Evolutionary conservation across 2,888 invertebrate species (phyloP).

Genomic region (Icerya purchasi): DNA sequence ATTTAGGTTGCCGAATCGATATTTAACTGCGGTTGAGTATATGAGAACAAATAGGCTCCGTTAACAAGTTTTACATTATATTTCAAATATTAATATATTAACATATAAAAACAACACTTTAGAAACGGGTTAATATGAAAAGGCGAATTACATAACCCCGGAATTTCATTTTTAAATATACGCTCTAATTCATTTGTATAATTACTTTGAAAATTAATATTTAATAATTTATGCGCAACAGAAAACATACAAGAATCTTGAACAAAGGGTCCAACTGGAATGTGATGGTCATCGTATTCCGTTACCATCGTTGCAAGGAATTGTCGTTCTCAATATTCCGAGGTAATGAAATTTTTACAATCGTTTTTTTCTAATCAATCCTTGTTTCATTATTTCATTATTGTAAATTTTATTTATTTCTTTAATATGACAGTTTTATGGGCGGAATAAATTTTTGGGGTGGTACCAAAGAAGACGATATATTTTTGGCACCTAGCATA

Average conservation of each 20-base stretch:
- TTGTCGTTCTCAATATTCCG: slow-evolving; percentile 88
- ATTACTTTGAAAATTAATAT: no score
- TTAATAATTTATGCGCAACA: no score
- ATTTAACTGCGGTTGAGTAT: no score
- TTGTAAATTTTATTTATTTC: neutral
- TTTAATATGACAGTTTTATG: slow-evolving; percentile 87
- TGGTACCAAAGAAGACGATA: slow-evolving; percentile 70
- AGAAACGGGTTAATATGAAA: no score
- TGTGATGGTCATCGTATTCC: slow-evolving; percentile 93
- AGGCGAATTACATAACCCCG: no score
- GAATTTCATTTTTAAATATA: no score
- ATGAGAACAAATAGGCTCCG: no score
- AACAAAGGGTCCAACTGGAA: slow-evolving; percentile 82
- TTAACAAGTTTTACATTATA: no score
- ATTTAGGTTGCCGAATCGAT: no score
- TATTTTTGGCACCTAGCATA: slow-evolving; percentile 79
- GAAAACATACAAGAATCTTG: slow-evolving; percentile 85
- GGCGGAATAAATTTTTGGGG: slow-evolving; percentile 99
- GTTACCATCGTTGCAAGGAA: slow-evolving; percentile 83
- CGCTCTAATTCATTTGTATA: no score
- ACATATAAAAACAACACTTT: no score
- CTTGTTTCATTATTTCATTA: neutral
- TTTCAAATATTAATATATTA: no score
- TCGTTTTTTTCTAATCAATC: neutral
- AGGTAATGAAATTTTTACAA: slow-evolving; percentile 30